Conservation (phyloP, 2,888 invertebrate genomes). For the Conomelus anceps region DNA sequence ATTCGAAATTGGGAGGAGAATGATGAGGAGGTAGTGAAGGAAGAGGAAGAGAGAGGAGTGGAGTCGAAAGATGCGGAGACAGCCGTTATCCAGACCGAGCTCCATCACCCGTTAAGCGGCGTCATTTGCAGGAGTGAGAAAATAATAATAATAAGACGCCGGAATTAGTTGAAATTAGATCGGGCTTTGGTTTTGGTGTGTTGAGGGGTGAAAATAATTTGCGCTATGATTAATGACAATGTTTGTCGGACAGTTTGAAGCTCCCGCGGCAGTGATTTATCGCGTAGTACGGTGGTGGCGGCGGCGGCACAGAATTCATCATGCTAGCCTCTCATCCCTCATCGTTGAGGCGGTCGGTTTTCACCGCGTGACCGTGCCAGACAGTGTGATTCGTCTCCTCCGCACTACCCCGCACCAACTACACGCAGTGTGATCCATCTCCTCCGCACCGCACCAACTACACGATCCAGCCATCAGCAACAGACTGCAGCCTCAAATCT, state of each 20-base stretch:
- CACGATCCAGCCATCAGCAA: slow-evolving; percentile 1
- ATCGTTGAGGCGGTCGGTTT: too few species aligned
- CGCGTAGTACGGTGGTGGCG: neutral
- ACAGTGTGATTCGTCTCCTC: too few species aligned
- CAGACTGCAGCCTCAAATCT: neutral
- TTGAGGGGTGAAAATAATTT: slow-evolving; percentile 13
- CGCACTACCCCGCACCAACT: too few species aligned
- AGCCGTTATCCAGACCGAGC: neutral
- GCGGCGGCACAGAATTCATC: slow-evolving; percentile 7
- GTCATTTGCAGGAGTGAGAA: neutral
- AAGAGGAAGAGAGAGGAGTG: neutral
- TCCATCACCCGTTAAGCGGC: neutral
- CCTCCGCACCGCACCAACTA: too few species aligned
- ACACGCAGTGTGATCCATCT: too few species aligned
- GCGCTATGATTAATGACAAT: slow-evolving; percentile 8
- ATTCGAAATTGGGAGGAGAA: neutral
- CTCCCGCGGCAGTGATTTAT: slow-evolving; percentile 5
- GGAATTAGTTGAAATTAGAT: slow-evolving; percentile 13
- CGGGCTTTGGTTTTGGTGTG: slow-evolving; percentile 6
- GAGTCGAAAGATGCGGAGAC: neutral
- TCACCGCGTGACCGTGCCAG: too few species aligned
- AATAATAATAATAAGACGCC: neutral
- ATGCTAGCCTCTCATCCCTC: slow-evolving; percentile 7
- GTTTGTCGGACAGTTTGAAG: slow-evolving; percentile 13
- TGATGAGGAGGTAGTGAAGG: neutral